Base-by-base conservation (phyloP, 2,113 vertebrate genomes). In the Platichthys flesus region DNA sequence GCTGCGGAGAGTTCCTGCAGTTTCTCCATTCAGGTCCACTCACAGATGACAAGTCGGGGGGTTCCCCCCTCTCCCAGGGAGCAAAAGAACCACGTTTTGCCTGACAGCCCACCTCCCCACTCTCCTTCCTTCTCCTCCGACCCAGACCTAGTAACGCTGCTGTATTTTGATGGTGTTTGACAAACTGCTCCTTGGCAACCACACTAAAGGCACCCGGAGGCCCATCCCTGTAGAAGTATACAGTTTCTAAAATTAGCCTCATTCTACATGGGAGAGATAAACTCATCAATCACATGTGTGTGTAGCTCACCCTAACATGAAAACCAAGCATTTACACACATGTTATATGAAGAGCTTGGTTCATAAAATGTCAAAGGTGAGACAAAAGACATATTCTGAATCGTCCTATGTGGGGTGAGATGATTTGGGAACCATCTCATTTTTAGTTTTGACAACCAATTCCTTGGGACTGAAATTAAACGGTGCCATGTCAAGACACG, bases 151-250 rank as follows among this genome's bases (percentile, higher is more conserved):
- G 77, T 67, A 67, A 86, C 79, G 13, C 68, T 64, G 64, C 52
- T 81, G 40, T 87, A 84, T 88, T 86, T 88, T 85, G 24, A 84
- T 45, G 3, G 51, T 68, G 63, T 79, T 83, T 40, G 26, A 85
- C 79, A 88, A 88, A 87, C 76, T 78, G 67, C 70, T 89, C 64
- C 84, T 71, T 84, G 82, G 81, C 79, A 90, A 92, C 89, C 66
- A 82, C 74, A 71, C 75, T 28, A 59, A 72, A 79, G 21, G 77
- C 76, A 66, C 24, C 68, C 21, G 9, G 71, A 73, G 71, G 31
- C 76, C 73, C 70, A 35, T 74, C 55, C 71, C n/a, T 26, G 21
- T 42, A 16, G 56, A 35, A 35, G 65, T 58, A 47, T 9, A 21
- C 12, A 13, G 40, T 42, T 3, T 64, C 72, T 77, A 42, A 65